Evolutionary conservation across 2,113 vertebrate genomes (phyloP), one percentile per base, ranked within the genome.

Genomic region (Dromas ardeola): DNA sequence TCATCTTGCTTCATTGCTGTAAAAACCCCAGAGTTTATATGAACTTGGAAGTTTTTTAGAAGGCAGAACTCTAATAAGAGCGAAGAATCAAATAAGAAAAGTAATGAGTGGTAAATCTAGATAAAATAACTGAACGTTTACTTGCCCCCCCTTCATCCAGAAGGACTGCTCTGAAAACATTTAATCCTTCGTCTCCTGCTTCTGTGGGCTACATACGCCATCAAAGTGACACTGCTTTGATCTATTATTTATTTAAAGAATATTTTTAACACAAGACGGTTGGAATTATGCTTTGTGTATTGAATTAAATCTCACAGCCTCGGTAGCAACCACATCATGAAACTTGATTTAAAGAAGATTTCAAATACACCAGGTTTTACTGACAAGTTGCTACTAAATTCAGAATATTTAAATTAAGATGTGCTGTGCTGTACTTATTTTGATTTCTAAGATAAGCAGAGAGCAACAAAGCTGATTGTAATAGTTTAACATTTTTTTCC

Each of bases 231-330:
- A 91, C 88, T 93, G 38, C 96, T 96, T 93, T 97, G 88, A 95
- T 97, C 88, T 97, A 87, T 97, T 97, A 93, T 96, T 97, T 97
- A 97, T 94, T 93, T 92, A 94, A 95, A 95, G 86, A 85, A 43
- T 89, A 92, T 95, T 96, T 96, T 95, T 89, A 93, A 95, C 90
- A 78, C 55, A 36, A 32, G 93, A 90, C 95, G 95, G 78, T 86
- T 93, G 90, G 90, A 96, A 90, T 93, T 96, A 81, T 86, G 93
- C 91, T 96, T 96, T 97, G 94, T 97, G 94, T 96, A 84, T 97
- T 85, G 95, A 97, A 95, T 97, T 94, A 96, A 97, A 95, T 87
- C 88, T 97, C 93, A 23, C 53, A 87, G 63, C 74, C 81, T 95
- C 62, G 5, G 81, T 63, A 90, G 90, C 89, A 92, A 96, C 38